Percentiles rank a stretch among this genome's conserved stretches.
These are phyloP conservation scores for Volucella inflata DNA, from an alignment of 2,888 invertebrate species.

Conservation along the genomic window DNA sequence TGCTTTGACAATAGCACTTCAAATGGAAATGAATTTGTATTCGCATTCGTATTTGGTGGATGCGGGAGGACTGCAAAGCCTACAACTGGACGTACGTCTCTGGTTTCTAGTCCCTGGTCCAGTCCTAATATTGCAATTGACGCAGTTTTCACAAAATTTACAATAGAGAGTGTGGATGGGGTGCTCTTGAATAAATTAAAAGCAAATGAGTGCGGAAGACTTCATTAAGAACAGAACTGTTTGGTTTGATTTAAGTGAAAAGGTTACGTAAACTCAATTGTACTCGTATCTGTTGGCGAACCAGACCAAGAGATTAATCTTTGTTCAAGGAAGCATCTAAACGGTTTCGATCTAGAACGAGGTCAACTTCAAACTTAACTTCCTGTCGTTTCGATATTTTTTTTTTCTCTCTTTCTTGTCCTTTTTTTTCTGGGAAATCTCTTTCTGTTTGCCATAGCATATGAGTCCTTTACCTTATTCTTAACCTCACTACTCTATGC, in stretches of 20 bases:
- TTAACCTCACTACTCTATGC: neutral
- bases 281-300: constrained; percentile 5
- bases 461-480: neutral
- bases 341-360: neutral
- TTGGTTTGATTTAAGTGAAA: constrained; percentile 26
- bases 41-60: neutral
- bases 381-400: no score
- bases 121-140: neutral
- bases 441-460: no score
- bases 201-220: constrained; percentile 30
- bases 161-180: neutral
- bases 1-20: constrained; percentile 5
- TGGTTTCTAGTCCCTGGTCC: neutral
- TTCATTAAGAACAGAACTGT: constrained; percentile 45
- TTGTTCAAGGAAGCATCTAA: no score
- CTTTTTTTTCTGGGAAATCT: no score
- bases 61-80: neutral
- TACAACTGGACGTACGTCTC: neutral
- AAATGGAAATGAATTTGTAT: constrained; percentile 4
- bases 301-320: neutral
- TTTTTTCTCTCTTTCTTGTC: no score
- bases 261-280: neutral
- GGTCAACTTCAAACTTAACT: constrained; percentile 5
- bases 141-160: constrained; percentile 14
- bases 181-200: constrained; percentile 35